Percentiles rank a stretch among this genome's conserved stretches.
These are phyloP conservation scores for Chelidonichthys spinosus DNA, from an alignment of 2,797 vertebrate species.

Conservation along the genomic window DNA sequence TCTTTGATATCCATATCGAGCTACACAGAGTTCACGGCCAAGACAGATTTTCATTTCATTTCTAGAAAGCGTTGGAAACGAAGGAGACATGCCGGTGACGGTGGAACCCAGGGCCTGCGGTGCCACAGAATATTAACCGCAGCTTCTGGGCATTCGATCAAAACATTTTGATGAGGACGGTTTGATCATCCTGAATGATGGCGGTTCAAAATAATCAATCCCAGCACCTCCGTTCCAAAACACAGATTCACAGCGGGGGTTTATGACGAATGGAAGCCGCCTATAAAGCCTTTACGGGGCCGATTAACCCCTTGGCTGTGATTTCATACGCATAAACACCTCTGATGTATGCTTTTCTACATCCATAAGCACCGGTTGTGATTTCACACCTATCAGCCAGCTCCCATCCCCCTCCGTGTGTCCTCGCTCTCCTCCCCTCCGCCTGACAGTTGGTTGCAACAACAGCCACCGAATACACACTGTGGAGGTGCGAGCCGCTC, in stretches of 20 bases:
- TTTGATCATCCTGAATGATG: constrained; percentile 47
- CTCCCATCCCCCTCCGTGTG: constrained; percentile 26
- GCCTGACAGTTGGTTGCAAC: constrained; percentile 65
- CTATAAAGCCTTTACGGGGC: constrained; percentile 39
- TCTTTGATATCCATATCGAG: constrained; percentile 29
- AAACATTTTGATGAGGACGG: constrained; percentile 26
- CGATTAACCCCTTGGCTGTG: constrained; percentile 57
- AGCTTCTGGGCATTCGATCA: constrained; percentile 38
- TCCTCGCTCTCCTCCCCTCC: constrained; percentile 18
- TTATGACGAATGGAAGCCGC: constrained; percentile 22
- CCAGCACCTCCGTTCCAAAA: constrained; percentile 13
- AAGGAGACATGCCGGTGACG: constrained; percentile 1
- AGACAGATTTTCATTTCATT: constrained; percentile 7
- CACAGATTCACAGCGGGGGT: constrained; percentile 43
- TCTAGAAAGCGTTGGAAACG: constrained; percentile 18
- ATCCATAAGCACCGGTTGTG: constrained; percentile 52
- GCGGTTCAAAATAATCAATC: constrained; percentile 37
- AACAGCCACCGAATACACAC: constrained; percentile 56
- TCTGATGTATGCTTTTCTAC: constrained; percentile 62
- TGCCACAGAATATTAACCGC: constrained; percentile 18
- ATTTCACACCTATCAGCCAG: constrained; percentile 58
- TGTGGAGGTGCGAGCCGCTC: constrained; percentile 55
- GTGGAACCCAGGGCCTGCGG: constrained; percentile 22
- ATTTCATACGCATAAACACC: constrained; percentile 54
- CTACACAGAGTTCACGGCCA: constrained; percentile 1